Percentiles rank a stretch among this genome's conserved stretches.
Conservation (phyloP, 2,797 vertebrate species). For the Lophius americanus region DNA sequence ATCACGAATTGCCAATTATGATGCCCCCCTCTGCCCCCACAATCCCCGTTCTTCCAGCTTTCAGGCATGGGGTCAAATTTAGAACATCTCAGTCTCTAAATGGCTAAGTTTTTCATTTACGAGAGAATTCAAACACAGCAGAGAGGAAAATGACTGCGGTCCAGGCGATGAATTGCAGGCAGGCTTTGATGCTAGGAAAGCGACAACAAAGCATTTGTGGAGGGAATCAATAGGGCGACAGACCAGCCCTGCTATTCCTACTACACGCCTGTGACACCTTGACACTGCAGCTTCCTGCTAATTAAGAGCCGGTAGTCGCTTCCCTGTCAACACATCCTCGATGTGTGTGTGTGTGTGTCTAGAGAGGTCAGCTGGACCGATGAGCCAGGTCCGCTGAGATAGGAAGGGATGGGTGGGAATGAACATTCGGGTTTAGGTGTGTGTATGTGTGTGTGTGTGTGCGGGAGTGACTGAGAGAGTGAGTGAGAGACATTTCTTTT, state of each 20-base stretch:
- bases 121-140: slow-evolving; percentile 50
- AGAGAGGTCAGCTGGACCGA: slow-evolving; percentile 64
- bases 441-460: slow-evolving; percentile 23
- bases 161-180: slow-evolving; percentile 32
- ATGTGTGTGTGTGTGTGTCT: slow-evolving; percentile 38
- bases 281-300: slow-evolving; percentile 86
- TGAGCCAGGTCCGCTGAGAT: slow-evolving; percentile 60
- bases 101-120: slow-evolving; percentile 60
- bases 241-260: slow-evolving; percentile 49
- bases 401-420: slow-evolving; percentile 76
- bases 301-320: slow-evolving; percentile 84
- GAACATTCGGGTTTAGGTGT: slow-evolving; percentile 30
- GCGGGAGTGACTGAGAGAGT: slow-evolving; percentile 1
- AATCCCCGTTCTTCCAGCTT: slow-evolving; percentile 30
- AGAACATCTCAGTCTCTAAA: slow-evolving; percentile 58
- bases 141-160: slow-evolving; percentile 45
- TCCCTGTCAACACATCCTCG: slow-evolving; percentile 74
- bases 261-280: slow-evolving; percentile 77
- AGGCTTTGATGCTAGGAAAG: slow-evolving; percentile 65
- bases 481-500: slow-evolving; percentile 21
- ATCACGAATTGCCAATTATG: slow-evolving; percentile 80
- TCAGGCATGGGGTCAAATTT: slow-evolving; percentile 53
- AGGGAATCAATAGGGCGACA: slow-evolving; percentile 72
- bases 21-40: slow-evolving; percentile 24
- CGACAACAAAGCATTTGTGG: slow-evolving; percentile 68